Conservation (phyloP, 1,140 invertebrate species). For the Brachionus koreanus region DNA sequence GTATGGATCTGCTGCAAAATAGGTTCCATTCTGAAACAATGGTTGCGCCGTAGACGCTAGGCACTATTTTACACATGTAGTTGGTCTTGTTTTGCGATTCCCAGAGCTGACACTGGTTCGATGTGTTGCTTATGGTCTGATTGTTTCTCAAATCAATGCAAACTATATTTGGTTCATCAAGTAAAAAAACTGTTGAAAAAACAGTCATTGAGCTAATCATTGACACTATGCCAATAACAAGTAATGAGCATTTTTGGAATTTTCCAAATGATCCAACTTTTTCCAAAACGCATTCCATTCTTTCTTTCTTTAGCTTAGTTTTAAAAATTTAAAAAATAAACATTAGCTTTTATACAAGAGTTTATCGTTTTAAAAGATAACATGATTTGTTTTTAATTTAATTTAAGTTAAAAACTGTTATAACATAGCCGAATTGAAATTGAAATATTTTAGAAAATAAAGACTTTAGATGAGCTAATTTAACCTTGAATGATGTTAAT, state of each 20-base stretch:
- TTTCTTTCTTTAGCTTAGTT: background rate
- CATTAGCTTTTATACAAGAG: background rate
- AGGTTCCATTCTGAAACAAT: background rate
- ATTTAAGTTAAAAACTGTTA: background rate
- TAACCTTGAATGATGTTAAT: background rate
- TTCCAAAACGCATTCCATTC: background rate
- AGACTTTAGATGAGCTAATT: background rate
- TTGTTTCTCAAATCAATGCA: background rate
- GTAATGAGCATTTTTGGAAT: background rate
- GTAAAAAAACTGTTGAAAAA: slow-evolving; percentile 9
- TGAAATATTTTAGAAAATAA: background rate
- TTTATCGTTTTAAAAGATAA: background rate
- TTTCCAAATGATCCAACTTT: background rate
- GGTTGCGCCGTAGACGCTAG: background rate
- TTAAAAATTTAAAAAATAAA: background rate
- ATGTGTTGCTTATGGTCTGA: background rate
- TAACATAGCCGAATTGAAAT: background rate
- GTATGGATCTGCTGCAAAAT: background rate
- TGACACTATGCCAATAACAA: background rate
- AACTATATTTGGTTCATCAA: background rate
- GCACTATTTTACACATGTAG: background rate
- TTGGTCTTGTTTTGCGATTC: background rate
- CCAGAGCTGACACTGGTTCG: background rate
- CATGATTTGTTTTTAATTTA: background rate
- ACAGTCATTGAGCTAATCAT: background rate